phyloP scores from a whole-genome alignment of 2,888 invertebrate genomes.

The Chrysolina haemoptera region DNA sequence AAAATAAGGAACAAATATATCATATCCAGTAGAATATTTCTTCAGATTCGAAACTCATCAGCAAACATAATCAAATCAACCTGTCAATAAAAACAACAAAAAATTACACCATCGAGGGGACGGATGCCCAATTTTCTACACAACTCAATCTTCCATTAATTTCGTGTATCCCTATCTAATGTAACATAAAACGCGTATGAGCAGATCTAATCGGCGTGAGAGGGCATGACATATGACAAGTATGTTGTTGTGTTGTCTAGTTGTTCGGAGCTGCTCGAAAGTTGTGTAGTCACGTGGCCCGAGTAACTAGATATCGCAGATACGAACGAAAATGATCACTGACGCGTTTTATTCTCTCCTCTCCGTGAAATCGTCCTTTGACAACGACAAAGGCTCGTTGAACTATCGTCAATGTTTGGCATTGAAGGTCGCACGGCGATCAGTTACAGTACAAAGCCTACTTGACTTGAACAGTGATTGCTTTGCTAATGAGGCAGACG shows the following conservation, averaged over 20 bases:
- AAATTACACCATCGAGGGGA: not conserved
- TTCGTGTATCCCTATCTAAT: constrained; percentile 28
- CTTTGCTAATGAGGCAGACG: constrained; percentile 37
- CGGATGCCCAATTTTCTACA: not conserved
- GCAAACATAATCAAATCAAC: not conserved
- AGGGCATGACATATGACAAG: constrained; percentile 32
- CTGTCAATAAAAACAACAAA: not conserved
- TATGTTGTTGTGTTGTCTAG: constrained; percentile 9
- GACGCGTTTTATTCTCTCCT: constrained; percentile 45
- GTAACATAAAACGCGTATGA: constrained; percentile 42
- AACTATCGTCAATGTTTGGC: constrained; percentile 26
- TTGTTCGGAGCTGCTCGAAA: constrained; percentile 28
- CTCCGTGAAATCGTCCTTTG: constrained; percentile 49
- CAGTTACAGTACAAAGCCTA: constrained; percentile 43
- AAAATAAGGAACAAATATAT: too few relatives aligned
- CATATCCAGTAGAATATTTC: too few relatives aligned
- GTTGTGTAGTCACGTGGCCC: constrained; percentile 37
- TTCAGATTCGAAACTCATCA: too few relatives aligned
- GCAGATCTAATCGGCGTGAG: constrained; percentile 44
- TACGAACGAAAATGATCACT: constrained; percentile 31
- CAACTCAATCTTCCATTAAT: not conserved
- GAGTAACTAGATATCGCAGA: constrained; percentile 45
- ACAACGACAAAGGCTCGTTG: constrained; percentile 33
- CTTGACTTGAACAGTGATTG: constrained; percentile 47
- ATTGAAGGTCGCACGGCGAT: constrained; percentile 50